Evolutionary conservation across 1,140 invertebrate species (phyloP), one percentile per base, ranked within the genome.

Genomic region (Drosophila yakuba): DNA sequence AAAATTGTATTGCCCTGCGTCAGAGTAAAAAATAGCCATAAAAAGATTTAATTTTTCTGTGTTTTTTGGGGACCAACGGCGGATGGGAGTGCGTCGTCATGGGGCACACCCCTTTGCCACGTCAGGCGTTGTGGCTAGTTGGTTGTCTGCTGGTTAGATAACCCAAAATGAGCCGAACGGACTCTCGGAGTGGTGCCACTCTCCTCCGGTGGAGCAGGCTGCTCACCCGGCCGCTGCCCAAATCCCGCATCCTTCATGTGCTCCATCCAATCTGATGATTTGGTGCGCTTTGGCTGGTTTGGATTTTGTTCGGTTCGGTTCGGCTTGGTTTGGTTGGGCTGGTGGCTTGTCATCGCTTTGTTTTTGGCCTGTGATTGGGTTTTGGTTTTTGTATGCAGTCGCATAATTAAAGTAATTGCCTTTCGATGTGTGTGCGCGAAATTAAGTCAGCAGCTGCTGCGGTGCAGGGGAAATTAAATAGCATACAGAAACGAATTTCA

Each of bases 341-440:
- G 41, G 41, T 47, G 71, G 72, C 50, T 55, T 74, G 72, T 76
- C 73, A 60, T 75, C 72, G 73, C 73, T 72, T 20, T 20, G 20
- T 20, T 20, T 20, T 20, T 20, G 20, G 20, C 43, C 74, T 75
- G 61, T 67, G 73, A 76, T 76, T 76, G 74, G 73, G 74, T 55
- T 76, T 72, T 62, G 60, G 17, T 48, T 64, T 72, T 44, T 44
- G 43, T 45, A 45, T 45, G 17, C 17, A 20, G 58, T 78, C 75
- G 75, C 75, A 78, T 78, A 78, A 78, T 78, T 78, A 78, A 78
- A 78, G 75, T 78, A 78, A 78, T 78, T 78, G 75, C 75, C 75
- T 78, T 78, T 78, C 75, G 75, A 71, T 71, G 73, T 68, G 74
- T 78, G 74, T 78, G 56, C 71, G 69, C 74, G 74, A 78, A 78